Evolutionary conservation across 30 jellyfish, hydroid and myxozoan species (phyloP).

Genomic region (Calvadosia cruxmelitensis): DNA sequence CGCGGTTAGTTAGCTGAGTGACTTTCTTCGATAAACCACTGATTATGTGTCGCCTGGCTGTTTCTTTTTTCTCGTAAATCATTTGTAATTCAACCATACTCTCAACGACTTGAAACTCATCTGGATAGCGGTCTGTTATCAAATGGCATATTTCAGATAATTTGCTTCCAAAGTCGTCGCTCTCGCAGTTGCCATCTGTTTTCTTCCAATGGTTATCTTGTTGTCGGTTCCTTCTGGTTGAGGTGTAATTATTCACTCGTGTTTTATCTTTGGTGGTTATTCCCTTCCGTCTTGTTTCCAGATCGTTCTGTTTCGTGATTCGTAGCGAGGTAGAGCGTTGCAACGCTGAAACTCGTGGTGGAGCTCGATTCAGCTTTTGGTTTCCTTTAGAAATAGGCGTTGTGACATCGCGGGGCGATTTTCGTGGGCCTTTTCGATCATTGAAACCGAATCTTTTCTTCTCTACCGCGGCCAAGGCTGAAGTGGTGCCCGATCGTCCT

Average conservation of each 20-base stretch:
- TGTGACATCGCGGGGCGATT: background rate
- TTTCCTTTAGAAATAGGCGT: background rate
- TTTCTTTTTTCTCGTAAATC: slow-evolving; percentile 65
- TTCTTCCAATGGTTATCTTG: background rate
- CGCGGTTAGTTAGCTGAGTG: slow-evolving; percentile 17
- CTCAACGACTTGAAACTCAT: slow-evolving; percentile 71
- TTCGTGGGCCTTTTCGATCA: background rate
- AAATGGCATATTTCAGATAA: slow-evolving; percentile 50
- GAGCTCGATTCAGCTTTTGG: background rate
- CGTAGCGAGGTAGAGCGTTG: background rate
- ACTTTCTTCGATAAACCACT: slow-evolving; percentile 20
- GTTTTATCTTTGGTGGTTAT: background rate
- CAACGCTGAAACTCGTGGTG: background rate
- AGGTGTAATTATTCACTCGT: background rate
- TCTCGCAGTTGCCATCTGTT: background rate
- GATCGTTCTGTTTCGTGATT: background rate
- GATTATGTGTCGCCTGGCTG: slow-evolving; percentile 28
- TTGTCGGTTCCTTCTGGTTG: too few species aligned
- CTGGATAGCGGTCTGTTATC: slow-evolving; percentile 67
- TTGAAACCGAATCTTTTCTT: background rate
- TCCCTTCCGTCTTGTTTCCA: background rate
- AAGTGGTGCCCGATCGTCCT: too few species aligned
- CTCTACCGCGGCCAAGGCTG: background rate
- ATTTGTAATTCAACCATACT: slow-evolving; percentile 63
- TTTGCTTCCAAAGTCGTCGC: slow-evolving; percentile 38